Percentiles rank a stretch among this genome's conserved stretches.
Conservation (phyloP, 2,797 vertebrate species). For the Gastrophryne carolinensis region DNA sequence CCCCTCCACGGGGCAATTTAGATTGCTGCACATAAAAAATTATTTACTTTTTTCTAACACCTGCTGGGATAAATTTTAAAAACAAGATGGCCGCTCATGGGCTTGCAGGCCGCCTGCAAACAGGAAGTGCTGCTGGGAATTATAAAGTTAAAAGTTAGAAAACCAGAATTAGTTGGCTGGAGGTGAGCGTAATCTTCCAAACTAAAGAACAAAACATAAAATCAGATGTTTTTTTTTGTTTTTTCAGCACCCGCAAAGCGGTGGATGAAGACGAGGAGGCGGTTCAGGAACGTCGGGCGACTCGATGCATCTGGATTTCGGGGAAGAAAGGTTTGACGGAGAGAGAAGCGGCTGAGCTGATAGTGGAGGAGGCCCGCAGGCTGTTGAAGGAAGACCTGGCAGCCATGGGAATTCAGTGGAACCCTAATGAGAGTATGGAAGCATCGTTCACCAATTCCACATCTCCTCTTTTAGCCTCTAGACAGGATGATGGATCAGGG, state of each 20-base stretch:
- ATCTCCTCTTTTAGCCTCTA: constrained; percentile 11
- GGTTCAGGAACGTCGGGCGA: constrained; percentile 80
- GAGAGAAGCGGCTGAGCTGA: constrained; percentile 80
- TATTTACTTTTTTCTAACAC: too few relatives aligned
- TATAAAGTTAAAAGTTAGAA: too few relatives aligned
- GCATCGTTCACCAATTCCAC: constrained; percentile 5
- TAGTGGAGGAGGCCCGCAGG: constrained; percentile 84
- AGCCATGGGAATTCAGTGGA: constrained; percentile 85
- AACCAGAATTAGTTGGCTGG: too few relatives aligned
- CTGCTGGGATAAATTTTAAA: too few relatives aligned
- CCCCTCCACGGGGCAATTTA: too few relatives aligned
- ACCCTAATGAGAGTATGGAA: constrained; percentile 65
- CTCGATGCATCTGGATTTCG: constrained; percentile 82
- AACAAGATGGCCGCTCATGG: too few relatives aligned
- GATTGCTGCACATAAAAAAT: too few relatives aligned
- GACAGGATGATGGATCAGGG: neutral
- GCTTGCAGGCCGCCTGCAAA: too few relatives aligned
- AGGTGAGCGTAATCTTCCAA: too few relatives aligned
- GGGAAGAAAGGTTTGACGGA: constrained; percentile 85
- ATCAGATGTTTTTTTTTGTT: too few relatives aligned
- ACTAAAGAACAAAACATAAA: too few relatives aligned
- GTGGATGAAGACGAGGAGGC: constrained; percentile 90
- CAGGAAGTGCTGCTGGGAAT: too few relatives aligned
- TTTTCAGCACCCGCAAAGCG: constrained; percentile 72
- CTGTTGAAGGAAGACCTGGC: constrained; percentile 89